phyloP scores from a whole-genome alignment of 2,113 vertebrate species.

The Python bivittatus region DNA sequence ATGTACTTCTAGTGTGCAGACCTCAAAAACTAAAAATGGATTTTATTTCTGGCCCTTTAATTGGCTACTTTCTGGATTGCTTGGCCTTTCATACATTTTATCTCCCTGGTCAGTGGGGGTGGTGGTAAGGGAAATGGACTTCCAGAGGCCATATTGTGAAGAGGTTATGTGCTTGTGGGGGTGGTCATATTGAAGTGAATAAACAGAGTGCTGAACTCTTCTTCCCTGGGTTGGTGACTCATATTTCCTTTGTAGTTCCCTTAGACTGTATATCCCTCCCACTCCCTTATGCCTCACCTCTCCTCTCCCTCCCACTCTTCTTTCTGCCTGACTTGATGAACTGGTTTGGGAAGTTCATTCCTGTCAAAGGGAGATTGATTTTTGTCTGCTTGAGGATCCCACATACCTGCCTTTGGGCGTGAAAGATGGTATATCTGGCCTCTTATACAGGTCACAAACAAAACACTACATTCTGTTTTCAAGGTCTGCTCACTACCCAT shows the following conservation, averaged over 20 bases:
- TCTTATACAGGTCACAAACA: conserved; percentile 5
- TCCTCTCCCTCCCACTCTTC: conserved; percentile 42
- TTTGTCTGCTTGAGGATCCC: conserved; percentile 24
- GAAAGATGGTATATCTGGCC: conserved; percentile 13
- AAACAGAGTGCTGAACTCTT: conserved; percentile 44
- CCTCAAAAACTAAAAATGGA: neutral
- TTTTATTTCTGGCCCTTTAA: neutral
- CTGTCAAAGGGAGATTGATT: conserved; percentile 42
- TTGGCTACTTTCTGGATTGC: neutral
- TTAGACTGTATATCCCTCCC: conserved; percentile 29
- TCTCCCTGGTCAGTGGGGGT: neutral
- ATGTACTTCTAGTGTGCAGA: neutral
- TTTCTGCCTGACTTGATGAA: conserved; percentile 66
- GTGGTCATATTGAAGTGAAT: conserved; percentile 4
- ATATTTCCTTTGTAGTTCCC: conserved; percentile 44
- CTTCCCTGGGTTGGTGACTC: conserved; percentile 7
- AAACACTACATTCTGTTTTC: conserved; percentile 13
- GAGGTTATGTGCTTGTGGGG: neutral
- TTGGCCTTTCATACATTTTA: neutral
- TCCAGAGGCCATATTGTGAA: neutral
- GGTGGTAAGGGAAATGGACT: neutral
- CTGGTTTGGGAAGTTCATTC: conserved; percentile 71
- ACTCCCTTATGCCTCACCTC: conserved; percentile 43
- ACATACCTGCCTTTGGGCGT: conserved; percentile 18
- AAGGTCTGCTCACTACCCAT: neutral